Percentiles rank a stretch among this genome's conserved stretches.
These are phyloP conservation scores for Hepsetus odoe DNA, from an alignment of 2,113 vertebrate species.

Conservation along the genomic window DNA sequence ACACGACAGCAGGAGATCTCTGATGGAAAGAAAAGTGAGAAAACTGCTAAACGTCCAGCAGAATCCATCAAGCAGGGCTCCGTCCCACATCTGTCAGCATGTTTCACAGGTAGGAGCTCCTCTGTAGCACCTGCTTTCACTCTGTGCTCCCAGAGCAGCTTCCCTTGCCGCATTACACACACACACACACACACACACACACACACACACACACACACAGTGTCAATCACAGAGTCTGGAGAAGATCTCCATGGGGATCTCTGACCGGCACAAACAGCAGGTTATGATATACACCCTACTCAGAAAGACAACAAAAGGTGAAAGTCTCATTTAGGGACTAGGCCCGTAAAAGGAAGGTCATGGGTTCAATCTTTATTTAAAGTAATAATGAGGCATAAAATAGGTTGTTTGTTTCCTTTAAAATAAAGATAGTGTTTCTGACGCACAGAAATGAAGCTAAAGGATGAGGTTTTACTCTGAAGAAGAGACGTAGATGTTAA, in stretches of 20 bases:
- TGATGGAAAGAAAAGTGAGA: neutral
- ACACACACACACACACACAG: neutral
- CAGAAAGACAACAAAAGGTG: too few species aligned
- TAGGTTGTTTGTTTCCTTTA: too few species aligned
- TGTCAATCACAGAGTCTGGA: neutral
- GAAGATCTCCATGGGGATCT: slow-evolving; percentile 9
- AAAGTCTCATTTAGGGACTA: too few species aligned
- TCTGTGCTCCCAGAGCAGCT: neutral
- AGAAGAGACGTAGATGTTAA: too few species aligned
- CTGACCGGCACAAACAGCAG: neutral
- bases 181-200: neutral
- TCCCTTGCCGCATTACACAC: neutral
- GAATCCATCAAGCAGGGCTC: neutral
- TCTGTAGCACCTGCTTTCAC: neutral
- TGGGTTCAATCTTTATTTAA: too few species aligned
- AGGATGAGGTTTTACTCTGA: too few species aligned
- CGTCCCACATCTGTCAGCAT: neutral
- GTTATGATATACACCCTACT: neutral
- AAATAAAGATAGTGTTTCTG: too few species aligned
- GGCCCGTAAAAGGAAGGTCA: too few species aligned
- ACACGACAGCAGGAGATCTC: neutral
- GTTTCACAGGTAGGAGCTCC: neutral
- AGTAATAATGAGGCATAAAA: too few species aligned
- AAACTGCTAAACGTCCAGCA: too few species aligned
- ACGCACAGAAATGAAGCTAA: too few species aligned